These are phyloP conservation scores for Timema cristinae DNA, from an alignment of 2,888 invertebrate species.

Conservation along the genomic window DNA sequence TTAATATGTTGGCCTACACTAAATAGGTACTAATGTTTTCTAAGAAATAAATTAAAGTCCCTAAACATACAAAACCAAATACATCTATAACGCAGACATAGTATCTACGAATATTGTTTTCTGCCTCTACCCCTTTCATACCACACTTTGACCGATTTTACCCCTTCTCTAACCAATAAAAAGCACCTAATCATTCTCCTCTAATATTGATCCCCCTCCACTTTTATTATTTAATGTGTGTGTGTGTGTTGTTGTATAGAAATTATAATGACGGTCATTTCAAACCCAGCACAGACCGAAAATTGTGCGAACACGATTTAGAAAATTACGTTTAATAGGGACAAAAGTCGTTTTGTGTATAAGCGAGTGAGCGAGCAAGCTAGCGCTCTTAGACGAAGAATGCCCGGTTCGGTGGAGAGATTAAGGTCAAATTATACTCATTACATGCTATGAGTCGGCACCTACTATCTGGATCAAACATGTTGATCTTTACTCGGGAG, in stretches of 20 bases:
- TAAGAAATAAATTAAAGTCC: too few species aligned
- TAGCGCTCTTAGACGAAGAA: slow-evolving; percentile 5
- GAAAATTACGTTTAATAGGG: slow-evolving; percentile 28
- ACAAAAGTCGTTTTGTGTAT: slow-evolving; percentile 24
- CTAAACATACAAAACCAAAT: too few species aligned
- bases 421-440: slow-evolving; percentile 28
- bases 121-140: too few species aligned
- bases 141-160: too few species aligned
- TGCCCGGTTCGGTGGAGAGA: slow-evolving; percentile 16
- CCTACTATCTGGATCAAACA: slow-evolving; percentile 16
- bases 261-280: slow-evolving; percentile 22
- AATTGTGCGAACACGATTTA: slow-evolving; percentile 28
- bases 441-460: slow-evolving; percentile 22
- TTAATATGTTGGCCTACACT: too few species aligned
- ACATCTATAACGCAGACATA: too few species aligned
- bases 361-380: slow-evolving; percentile 14
- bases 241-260: slow-evolving; percentile 12
- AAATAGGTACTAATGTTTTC: too few species aligned
- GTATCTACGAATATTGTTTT: too few species aligned
- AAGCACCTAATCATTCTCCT: too few species aligned
- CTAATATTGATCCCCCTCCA: too few species aligned
- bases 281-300: slow-evolving; percentile 19
- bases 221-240: too few species aligned
- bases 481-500: not conserved
- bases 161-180: too few species aligned